These are phyloP conservation scores for Plagiodera versicolora DNA, from an alignment of 2,888 invertebrate genomes.

Conservation along the genomic window DNA sequence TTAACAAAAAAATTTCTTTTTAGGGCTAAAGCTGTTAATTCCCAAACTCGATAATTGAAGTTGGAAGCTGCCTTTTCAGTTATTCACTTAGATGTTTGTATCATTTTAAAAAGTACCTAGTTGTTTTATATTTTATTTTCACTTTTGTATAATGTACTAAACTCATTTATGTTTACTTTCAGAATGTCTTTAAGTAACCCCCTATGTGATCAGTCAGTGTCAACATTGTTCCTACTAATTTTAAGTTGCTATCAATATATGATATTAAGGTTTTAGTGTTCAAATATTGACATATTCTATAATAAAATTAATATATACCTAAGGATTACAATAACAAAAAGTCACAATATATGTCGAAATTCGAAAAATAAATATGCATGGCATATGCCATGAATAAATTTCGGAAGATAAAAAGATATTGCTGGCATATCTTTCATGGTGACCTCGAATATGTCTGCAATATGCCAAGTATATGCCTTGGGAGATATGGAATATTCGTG, in stretches of 20 bases:
- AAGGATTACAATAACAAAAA: background rate
- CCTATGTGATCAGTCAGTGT: background rate
- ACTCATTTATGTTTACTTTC: background rate
- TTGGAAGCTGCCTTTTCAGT: conserved; percentile 1
- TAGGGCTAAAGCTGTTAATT: conserved; percentile 5
- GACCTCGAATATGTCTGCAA: conserved; percentile 7
- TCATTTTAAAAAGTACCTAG: conserved; percentile 3
- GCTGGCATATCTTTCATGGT: conserved; percentile 8
- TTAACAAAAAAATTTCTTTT: conserved; percentile 1
- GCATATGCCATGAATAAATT: conserved; percentile 2
- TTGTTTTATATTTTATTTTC: background rate
- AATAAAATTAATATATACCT: background rate
- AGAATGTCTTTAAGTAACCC: no score
- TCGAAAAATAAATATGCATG: background rate
- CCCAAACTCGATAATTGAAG: conserved; percentile 5
- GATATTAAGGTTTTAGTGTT: background rate
- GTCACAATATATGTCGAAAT: background rate
- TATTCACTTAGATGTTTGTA: background rate
- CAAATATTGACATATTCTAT: background rate
- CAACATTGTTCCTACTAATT: background rate
- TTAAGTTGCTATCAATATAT: background rate
- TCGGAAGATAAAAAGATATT: conserved; percentile 4
- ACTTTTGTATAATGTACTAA: background rate
- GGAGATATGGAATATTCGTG: conserved; percentile 2
- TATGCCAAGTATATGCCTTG: conserved; percentile 6